These are phyloP conservation scores for Stigmatopora nigra DNA, from an alignment of 2,113 vertebrate genomes.

Conservation along the genomic window DNA sequence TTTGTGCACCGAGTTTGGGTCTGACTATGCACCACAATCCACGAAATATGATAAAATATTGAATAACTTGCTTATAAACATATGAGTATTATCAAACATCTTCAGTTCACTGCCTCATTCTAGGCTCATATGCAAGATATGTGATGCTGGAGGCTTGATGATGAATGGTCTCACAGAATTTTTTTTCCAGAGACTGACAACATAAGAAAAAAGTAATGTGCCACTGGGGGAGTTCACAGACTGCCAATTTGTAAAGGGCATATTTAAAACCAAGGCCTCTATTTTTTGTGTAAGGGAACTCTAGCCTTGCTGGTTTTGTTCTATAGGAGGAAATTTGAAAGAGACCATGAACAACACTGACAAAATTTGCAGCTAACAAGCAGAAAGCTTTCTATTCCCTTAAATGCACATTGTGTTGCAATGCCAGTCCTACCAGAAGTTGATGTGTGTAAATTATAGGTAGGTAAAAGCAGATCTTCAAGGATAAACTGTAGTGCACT, in stretches of 20 bases:
- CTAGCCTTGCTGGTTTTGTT: too few relatives aligned
- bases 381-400: too few relatives aligned
- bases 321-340: too few relatives aligned
- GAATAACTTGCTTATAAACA: background rate
- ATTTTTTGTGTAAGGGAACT: background rate
- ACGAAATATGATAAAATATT: background rate
- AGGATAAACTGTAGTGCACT: too few relatives aligned
- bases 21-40: too few relatives aligned
- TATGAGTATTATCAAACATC: background rate
- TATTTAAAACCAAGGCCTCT: background rate
- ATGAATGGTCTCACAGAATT: background rate
- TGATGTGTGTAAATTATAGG: too few relatives aligned
- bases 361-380: too few relatives aligned
- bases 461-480: too few relatives aligned
- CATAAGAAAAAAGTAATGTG: background rate
- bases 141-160: background rate
- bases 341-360: too few relatives aligned
- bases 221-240: background rate
- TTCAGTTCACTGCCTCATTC: background rate
- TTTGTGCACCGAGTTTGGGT: too few relatives aligned
- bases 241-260: background rate
- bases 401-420: too few relatives aligned
- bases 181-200: background rate
- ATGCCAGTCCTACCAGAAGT: too few relatives aligned
- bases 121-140: background rate